These are phyloP conservation scores for Dromaius novaehollandiae DNA, from an alignment of 2,113 vertebrate species.

Conservation along the genomic window DNA sequence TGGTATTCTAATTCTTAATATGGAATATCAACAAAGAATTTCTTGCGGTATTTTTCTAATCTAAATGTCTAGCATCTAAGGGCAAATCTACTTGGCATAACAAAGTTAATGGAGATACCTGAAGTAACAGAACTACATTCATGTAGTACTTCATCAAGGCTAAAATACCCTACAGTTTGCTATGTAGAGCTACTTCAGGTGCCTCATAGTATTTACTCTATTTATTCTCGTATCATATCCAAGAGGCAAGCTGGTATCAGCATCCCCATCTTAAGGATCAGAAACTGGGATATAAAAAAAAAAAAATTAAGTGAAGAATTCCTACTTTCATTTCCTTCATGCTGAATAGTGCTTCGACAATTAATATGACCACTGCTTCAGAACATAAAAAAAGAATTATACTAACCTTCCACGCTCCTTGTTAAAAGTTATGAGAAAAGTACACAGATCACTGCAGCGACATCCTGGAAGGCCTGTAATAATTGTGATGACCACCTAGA, in stretches of 20 bases:
- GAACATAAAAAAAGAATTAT: neutral
- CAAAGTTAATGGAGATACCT: neutral
- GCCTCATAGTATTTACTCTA: neutral
- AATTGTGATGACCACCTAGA: constrained; percentile 86
- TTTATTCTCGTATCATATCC: neutral
- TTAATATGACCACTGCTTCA: neutral
- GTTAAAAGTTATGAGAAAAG: constrained; percentile 86
- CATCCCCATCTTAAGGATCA: neutral
- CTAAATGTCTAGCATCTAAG: neutral
- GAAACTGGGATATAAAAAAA: neutral
- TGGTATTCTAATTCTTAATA: neutral
- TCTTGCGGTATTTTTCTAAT: neutral
- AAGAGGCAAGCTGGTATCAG: neutral
- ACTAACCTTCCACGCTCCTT: constrained; percentile 87
- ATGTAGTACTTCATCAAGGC: neutral
- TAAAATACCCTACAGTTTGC: neutral
- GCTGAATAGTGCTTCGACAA: too few species aligned
- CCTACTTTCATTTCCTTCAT: neutral
- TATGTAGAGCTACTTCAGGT: neutral
- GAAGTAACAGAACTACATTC: neutral
- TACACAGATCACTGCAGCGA: constrained; percentile 83
- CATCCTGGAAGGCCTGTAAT: constrained; percentile 92
- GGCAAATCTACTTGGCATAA: neutral
- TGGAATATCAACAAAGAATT: neutral
- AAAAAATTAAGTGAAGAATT: neutral